Percentiles rank a stretch among this genome's conserved stretches.
Evolutionary conservation across 2,888 invertebrate species (phyloP).

Genomic region (Dermolepida albohirtum): DNA sequence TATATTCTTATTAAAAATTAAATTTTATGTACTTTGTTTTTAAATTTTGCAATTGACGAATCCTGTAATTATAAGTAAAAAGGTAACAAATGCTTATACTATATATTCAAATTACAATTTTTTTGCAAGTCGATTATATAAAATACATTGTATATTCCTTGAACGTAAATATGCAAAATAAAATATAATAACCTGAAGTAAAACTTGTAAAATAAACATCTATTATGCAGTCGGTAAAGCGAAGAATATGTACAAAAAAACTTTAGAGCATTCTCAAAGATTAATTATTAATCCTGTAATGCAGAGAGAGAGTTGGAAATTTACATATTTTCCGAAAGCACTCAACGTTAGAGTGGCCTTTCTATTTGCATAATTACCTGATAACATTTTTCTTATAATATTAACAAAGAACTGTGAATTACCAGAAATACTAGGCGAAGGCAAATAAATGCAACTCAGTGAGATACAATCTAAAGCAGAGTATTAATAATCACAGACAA

Average conservation of each 20-base stretch:
- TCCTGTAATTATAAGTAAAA: no score
- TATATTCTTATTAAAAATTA: no score
- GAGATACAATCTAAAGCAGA: constrained; percentile 20
- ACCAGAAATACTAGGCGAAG: constrained; percentile 2
- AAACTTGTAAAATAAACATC: constrained; percentile 2
- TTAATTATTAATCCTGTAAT: constrained; percentile 26
- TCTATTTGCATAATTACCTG: constrained; percentile 17
- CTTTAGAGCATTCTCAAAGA: constrained; percentile 7
- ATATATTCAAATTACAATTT: no score
- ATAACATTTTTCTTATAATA: constrained; percentile 18
- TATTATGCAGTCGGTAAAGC: background rate
- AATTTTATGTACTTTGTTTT: no score
- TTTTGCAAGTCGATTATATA: no score
- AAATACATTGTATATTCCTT: no score
- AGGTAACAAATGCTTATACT: no score
- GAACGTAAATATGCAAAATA: no score
- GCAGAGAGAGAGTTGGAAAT: constrained; percentile 10
- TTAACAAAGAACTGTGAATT: constrained; percentile 9
- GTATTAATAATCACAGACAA: constrained; percentile 31
- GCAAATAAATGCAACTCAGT: constrained; percentile 20
- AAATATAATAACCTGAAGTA: no score
- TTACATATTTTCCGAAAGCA: constrained; percentile 24
- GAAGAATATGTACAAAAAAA: constrained; percentile 1
- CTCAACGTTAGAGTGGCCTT: constrained; percentile 2
- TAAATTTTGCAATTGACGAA: no score